Percentiles rank a stretch among this genome's conserved stretches.
Conservation (phyloP, 2,797 vertebrate species). For the Pelobates cultripes region DNA sequence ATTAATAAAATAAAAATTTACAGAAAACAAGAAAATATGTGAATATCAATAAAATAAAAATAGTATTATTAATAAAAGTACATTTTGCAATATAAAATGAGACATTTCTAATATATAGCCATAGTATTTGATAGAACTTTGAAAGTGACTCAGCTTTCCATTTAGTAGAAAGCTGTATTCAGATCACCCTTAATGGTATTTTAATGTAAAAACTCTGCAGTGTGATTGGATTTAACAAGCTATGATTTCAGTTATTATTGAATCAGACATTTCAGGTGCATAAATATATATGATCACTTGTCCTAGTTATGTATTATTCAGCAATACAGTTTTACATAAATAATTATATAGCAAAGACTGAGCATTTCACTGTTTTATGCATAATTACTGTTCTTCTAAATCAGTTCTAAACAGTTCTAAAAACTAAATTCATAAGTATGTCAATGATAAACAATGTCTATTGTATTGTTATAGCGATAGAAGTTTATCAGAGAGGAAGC, state of each 20-base stretch:
- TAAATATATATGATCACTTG: slow-evolving; percentile 41
- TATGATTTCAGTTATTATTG: slow-evolving; percentile 25
- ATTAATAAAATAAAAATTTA: too few relatives aligned
- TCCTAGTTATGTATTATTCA: slow-evolving; percentile 36
- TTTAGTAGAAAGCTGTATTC: slow-evolving; percentile 1
- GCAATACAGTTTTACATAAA: slow-evolving; percentile 31
- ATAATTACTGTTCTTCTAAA: slow-evolving; percentile 17
- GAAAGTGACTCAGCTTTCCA: not conserved
- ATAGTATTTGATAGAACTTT: not conserved
- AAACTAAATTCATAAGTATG: slow-evolving; percentile 1
- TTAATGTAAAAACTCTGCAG: not conserved
- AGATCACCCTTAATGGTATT: slow-evolving; percentile 6
- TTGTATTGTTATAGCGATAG: slow-evolving; percentile 7
- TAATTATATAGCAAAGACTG: slow-evolving; percentile 34
- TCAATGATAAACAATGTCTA: slow-evolving; percentile 21
- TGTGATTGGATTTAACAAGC: slow-evolving; percentile 14
- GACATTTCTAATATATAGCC: not conserved
- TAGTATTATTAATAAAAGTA: too few relatives aligned
- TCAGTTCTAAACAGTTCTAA: not conserved
- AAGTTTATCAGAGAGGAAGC: not conserved
- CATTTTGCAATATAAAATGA: not conserved
- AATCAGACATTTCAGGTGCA: slow-evolving; percentile 13
- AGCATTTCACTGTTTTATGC: slow-evolving; percentile 16
- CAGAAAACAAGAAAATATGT: too few relatives aligned
- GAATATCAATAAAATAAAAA: too few relatives aligned